Base-by-base conservation (phyloP, 2,888 invertebrate species). In the Mythimna pallens region DNA sequence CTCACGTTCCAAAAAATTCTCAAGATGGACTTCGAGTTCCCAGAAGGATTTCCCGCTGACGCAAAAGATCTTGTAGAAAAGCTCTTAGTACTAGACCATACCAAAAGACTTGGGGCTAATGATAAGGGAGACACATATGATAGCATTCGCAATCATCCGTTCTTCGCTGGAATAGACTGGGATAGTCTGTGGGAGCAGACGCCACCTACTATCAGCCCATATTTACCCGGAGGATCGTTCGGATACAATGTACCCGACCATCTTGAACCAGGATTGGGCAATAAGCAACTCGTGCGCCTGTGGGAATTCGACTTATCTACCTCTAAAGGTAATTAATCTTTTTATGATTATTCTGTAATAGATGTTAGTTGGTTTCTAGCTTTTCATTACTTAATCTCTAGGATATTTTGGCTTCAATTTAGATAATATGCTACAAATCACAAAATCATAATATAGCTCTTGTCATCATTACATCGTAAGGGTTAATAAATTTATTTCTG, bases 1-100 rank as follows among this genome's bases (percentile, higher is more conserved):
- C 97, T 99, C 84, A 99, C 99, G 85, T 99, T 99, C 94, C 99
- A 99, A 94, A 99, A 99, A 95, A 99, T 99, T 87, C 96, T 98
- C 69, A 98, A 98, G 93, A 96, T 99, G 90, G 98, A 99, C 70
- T 99, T 99, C 92, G 98, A 98, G 89, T 99, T 99, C 89, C 99
- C 99, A 0, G 98, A 99, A 91, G 98, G 98, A 52, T 99, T 99
- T 93, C 97, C 98, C 83, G 97, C 97, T 79, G 97, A 97, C 76
- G 99, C 99, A n/a, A 98, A 98, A 93, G 98, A 99, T 95, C 97
- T 99, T 87, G 98, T 99, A 69, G 97, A 98, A 90, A 97, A 98
- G 90, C 96, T 99, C 80, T 96, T 99, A 90, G 98, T 98, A 76
- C 93, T 99, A 80, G 98, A 99, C 84, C 98, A 98, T 12, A 96